Percentiles rank a stretch among this genome's conserved stretches.
Conservation (phyloP, 2,797 vertebrate genomes). For the Eleutherodactylus coqui region DNA sequence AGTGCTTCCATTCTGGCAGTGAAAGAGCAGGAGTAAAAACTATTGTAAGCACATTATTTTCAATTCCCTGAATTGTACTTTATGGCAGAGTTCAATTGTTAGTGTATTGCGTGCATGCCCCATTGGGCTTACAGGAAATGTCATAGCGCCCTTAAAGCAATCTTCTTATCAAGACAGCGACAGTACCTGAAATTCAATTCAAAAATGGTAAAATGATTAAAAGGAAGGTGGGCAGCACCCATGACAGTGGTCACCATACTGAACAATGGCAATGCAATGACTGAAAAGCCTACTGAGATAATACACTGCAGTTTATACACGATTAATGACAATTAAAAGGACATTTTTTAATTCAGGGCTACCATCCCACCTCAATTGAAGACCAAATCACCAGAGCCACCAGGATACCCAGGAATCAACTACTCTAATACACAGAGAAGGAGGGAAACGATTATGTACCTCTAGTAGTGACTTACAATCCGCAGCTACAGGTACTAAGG, state of each 20-base stretch:
- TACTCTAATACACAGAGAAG: too few relatives aligned
- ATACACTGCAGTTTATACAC: too few relatives aligned
- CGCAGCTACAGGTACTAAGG: too few relatives aligned
- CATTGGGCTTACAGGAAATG: background rate
- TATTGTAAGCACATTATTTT: slow-evolving; percentile 1
- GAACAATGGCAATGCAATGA: background rate
- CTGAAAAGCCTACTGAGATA: background rate
- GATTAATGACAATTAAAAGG: too few relatives aligned
- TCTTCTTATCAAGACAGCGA: background rate
- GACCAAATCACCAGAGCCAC: too few relatives aligned
- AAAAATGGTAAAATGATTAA: background rate
- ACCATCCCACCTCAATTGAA: too few relatives aligned
- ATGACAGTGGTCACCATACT: background rate
- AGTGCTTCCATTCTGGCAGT: slow-evolving; percentile 2
- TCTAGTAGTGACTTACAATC: too few relatives aligned
- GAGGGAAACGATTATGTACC: too few relatives aligned
- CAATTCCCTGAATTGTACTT: slow-evolving; percentile 16
- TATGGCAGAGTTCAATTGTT: slow-evolving; percentile 24
- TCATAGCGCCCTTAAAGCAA: background rate
- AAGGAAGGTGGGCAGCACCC: background rate
- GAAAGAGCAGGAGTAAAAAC: background rate
- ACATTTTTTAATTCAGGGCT: too few relatives aligned
- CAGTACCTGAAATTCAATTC: background rate
- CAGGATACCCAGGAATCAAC: too few relatives aligned
- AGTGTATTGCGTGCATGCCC: background rate